A percentile compares a stretch with the other conserved stretches of the same genome.
Conservation (phyloP, 2,113 vertebrate species). For the Nestor notabilis region DNA sequence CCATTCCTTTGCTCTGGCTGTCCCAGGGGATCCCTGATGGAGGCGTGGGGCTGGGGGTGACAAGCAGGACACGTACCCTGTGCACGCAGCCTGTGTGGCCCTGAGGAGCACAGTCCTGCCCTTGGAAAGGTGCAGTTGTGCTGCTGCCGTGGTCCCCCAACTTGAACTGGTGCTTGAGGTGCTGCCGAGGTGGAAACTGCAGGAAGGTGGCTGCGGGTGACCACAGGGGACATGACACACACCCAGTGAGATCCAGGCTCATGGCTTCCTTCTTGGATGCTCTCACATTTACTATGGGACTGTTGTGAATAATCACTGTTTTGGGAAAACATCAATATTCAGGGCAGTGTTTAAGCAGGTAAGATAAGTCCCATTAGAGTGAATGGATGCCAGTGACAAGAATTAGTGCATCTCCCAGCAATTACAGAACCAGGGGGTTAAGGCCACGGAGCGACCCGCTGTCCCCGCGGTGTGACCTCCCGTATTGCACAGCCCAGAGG, state of each 20-base stretch:
- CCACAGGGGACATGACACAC: neutral
- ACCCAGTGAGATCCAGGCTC: rapidly evolving
- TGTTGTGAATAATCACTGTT: neutral
- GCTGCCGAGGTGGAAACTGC: neutral
- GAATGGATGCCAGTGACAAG: neutral
- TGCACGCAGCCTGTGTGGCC: neutral
- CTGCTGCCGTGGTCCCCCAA: neutral
- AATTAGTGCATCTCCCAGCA: neutral
- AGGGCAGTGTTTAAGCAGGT: neutral
- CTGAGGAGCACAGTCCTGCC: neutral
- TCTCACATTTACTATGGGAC: rapidly evolving
- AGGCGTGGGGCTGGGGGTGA: neutral
- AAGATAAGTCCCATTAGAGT: neutral
- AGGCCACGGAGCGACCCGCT: neutral
- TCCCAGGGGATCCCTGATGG: rapidly evolving
- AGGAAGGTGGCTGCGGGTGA: neutral
- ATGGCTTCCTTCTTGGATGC: rapidly evolving
- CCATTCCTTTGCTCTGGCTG: rapidly evolving
- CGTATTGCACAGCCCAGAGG: neutral
- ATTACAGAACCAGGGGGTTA: rapidly evolving
- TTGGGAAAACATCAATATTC: neutral
- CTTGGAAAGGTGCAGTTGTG: neutral
- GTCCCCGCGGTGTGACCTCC: neutral
- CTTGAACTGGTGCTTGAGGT: neutral
- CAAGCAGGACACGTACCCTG: neutral